Conservation (phyloP, 2,797 vertebrate species). For the Tenualosa ilisha region DNA sequence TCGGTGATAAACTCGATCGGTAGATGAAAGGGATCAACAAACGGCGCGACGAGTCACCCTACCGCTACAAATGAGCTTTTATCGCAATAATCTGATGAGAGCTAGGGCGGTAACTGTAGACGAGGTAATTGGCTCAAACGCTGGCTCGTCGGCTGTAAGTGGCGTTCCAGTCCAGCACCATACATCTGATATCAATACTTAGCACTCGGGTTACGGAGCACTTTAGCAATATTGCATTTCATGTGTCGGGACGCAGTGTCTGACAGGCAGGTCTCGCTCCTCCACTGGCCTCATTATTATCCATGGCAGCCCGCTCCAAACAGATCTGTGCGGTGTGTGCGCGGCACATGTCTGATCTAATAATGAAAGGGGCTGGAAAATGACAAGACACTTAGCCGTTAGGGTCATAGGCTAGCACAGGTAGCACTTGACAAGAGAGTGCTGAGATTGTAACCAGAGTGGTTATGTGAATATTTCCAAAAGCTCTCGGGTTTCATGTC, state of each 20-base stretch:
- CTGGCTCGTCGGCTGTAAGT: slow-evolving; percentile 68
- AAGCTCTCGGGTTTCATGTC: slow-evolving; percentile 51
- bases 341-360: slow-evolving; percentile 60
- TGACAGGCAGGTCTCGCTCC: slow-evolving; percentile 55
- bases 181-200: slow-evolving; percentile 74
- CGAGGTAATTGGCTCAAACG: slow-evolving; percentile 69
- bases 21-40: slow-evolving; percentile 30
- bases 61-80: slow-evolving; percentile 65
- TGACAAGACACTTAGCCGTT: slow-evolving; percentile 62
- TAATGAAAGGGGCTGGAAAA: slow-evolving; percentile 62
- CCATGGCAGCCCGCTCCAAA: slow-evolving; percentile 20
- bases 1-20: not conserved
- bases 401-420: slow-evolving; percentile 49
- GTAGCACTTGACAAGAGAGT: slow-evolving; percentile 56
- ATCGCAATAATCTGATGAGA: slow-evolving; percentile 67
- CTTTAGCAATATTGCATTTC: slow-evolving; percentile 76
- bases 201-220: slow-evolving; percentile 71
- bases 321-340: not conserved
- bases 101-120: slow-evolving; percentile 69
- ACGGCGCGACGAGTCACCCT: slow-evolving; percentile 39
- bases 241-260: slow-evolving; percentile 46
- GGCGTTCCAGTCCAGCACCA: slow-evolving; percentile 62
- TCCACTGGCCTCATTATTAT: slow-evolving; percentile 65
- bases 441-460: slow-evolving; percentile 72
- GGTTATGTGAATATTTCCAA: slow-evolving; percentile 66